Evolutionary conservation across 2,888 invertebrate species (phyloP), one percentile per base, ranked within the genome.

Genomic region (Tipula unca): DNA sequence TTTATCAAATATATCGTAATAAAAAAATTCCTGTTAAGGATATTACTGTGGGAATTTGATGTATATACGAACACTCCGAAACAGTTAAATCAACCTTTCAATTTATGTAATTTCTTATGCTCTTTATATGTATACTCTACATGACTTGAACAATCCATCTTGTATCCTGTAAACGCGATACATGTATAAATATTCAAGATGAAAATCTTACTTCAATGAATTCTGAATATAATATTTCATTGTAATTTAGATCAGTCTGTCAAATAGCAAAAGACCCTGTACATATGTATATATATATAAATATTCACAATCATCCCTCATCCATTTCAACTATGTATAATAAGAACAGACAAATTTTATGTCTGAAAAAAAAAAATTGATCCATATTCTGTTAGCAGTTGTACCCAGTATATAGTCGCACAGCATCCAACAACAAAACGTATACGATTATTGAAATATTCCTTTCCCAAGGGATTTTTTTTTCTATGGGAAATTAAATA

Each of bases 21-120:
- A 69, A 69, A 69, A 54, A 48, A 69, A 69, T 25, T 69, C 69
- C 69, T 25, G 20, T 69, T 69, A 69, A 69, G 69, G 69, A 69
- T 69, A 69, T 69, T 69, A 69, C 69, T 69, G 69, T 69, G 69
- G 69, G 69, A 69, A 69, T 69, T 69, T 25, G 69, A 69, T 69
- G 69, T 69, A 69, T 69, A 69, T 48, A 48, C n/a, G n/a, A n/a
- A n/a, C 69, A 20, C 69, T 69, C 69, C 25, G 10, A 69, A 69
- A 25, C 25, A 69, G 69, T 69, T 69, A 69, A 69, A 69, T 69
- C 69, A 69, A 69, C 69, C 69, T 69, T 69, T 69, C 69, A 69
- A 69, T 69, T 69, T 69, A 69, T 69, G 10, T 69, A 69, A 69
- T 69, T 69, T 69, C 25, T 69, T 25, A 69, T 69, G 25, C 25